phyloP scores from a whole-genome alignment of 2,888 invertebrate genomes.

The Agrochola lychnidis region DNA sequence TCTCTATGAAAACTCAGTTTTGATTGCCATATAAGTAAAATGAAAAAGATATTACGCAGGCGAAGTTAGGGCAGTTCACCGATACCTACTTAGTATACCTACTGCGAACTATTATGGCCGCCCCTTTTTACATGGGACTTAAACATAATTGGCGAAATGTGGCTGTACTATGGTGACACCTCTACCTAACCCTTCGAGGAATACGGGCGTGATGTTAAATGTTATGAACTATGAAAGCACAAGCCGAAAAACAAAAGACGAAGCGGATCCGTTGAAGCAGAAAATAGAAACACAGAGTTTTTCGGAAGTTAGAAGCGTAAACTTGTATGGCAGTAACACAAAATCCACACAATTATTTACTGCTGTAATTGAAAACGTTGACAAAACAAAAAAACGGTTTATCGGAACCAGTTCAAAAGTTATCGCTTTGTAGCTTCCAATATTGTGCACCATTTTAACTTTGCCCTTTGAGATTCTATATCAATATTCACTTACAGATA shows the following conservation, averaged over 20 bases:
- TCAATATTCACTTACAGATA: conserved; percentile 27
- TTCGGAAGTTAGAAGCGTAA: not conserved
- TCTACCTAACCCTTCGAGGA: not conserved
- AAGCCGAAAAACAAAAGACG: too few species aligned
- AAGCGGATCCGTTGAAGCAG: not conserved
- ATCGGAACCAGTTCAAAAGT: not conserved
- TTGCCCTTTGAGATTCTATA: conserved; percentile 23
- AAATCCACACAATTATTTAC: not conserved
- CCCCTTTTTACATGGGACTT: not conserved
- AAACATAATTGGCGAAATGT: not conserved
- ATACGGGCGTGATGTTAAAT: not conserved
- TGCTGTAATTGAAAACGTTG: not conserved
- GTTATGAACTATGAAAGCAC: not conserved
- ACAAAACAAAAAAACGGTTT: not conserved
- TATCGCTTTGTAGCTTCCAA: not conserved
- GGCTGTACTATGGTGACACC: too few species aligned
- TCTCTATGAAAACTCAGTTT: too few species aligned
- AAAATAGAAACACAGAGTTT: not conserved
- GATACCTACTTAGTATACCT: too few species aligned
- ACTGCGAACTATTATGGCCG: too few species aligned
- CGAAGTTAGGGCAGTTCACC: too few species aligned
- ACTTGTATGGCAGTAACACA: not conserved
- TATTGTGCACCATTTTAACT: conserved; percentile 5
- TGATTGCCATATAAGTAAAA: too few species aligned
- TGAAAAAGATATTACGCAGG: too few species aligned